Percentiles rank a stretch among this genome's conserved stretches.
phyloP scores from a whole-genome alignment of 2,888 invertebrate genomes.

The Girardia tigrina region DNA sequence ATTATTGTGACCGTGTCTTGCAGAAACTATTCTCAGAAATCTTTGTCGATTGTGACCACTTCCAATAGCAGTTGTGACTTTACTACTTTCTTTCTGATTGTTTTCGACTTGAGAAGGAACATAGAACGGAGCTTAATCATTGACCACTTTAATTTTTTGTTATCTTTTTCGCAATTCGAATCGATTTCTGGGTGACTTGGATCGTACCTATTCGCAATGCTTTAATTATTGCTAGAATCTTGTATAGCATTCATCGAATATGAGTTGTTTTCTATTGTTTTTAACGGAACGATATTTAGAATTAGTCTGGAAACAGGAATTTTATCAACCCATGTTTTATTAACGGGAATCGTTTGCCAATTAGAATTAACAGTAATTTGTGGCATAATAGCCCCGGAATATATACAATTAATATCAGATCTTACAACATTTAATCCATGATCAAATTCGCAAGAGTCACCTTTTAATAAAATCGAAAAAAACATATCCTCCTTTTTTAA shows the following conservation, averaged over 20 bases:
- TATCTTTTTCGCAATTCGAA: background rate
- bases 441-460: no score
- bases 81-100: background rate
- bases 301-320: background rate
- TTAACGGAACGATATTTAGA: background rate
- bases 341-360: no score
- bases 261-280: background rate
- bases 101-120: background rate
- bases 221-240: background rate
- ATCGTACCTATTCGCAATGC: background rate
- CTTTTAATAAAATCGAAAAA: no score
- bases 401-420: no score
- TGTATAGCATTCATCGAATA: background rate
- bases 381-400: no score
- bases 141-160: background rate
- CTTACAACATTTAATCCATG: no score
- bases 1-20: background rate
- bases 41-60: background rate
- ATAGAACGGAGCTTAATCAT: background rate
- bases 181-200: slow-evolving; percentile 15
- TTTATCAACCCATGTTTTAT: background rate
- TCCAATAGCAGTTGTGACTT: background rate
- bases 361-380: no score
- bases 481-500: no score
- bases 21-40: background rate